A percentile compares a stretch with the other conserved stretches of the same genome.
phyloP scores from a whole-genome alignment of 2,888 invertebrate species.

The Neria commutata region DNA sequence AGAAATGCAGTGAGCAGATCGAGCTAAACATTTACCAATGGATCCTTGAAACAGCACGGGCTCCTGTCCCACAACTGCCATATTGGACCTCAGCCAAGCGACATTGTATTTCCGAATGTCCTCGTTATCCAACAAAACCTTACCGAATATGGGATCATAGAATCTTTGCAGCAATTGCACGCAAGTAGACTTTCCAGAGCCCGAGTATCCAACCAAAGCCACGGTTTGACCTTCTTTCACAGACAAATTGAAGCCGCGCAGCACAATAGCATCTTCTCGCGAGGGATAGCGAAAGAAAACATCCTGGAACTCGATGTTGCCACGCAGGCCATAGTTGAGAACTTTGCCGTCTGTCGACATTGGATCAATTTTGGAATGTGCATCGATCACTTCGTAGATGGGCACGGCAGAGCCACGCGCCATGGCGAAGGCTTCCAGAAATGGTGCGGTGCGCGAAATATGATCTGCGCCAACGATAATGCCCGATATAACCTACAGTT shows the following conservation, averaged over 20 bases:
- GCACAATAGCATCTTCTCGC: conserved; percentile 71
- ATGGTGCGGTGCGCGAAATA: conserved; percentile 74
- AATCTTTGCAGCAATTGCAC: conserved; percentile 71
- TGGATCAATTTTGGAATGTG: conserved; percentile 74
- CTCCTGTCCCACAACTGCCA: conserved; percentile 87
- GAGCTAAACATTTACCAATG: conserved; percentile 63
- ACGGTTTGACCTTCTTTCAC: conserved; percentile 71
- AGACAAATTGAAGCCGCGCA: conserved; percentile 69
- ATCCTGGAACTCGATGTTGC: conserved; percentile 71
- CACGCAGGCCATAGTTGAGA: conserved; percentile 63
- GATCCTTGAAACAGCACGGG: conserved; percentile 82
- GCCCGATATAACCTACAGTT: conserved; percentile 67
- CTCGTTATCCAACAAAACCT: conserved; percentile 66
- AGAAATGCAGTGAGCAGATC: neutral
- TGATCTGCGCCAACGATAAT: conserved; percentile 77
- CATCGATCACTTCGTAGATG: conserved; percentile 77
- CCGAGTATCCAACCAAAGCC: conserved; percentile 74
- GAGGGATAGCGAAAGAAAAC: conserved; percentile 78
- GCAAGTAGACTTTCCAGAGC: conserved; percentile 83
- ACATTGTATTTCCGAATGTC: conserved; percentile 74
- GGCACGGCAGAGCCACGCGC: conserved; percentile 76
- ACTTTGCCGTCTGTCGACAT: conserved; percentile 71
- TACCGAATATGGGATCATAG: conserved; percentile 69
- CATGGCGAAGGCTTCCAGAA: conserved; percentile 73
- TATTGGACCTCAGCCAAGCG: conserved; percentile 73